Evolutionary conservation across 2,113 vertebrate species (phyloP).

Genomic region (Otolemur garnettii): DNA sequence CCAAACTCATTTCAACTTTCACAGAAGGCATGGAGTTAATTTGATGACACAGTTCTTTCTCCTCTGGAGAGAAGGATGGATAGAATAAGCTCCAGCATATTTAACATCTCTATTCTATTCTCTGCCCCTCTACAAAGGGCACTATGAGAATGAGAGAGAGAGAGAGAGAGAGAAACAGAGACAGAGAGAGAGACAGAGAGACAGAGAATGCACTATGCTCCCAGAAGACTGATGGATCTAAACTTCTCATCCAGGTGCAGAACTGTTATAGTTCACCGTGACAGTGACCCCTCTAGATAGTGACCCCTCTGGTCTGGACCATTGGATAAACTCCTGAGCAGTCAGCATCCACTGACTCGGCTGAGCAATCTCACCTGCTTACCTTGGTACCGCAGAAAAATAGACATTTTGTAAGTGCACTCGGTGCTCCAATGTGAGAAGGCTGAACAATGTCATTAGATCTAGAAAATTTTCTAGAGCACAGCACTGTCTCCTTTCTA

Average conservation of each 20-base stretch:
- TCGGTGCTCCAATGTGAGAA: not conserved
- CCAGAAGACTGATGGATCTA: accelerated
- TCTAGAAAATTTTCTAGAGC: not conserved
- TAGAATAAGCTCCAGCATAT: too few relatives aligned
- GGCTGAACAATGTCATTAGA: not conserved
- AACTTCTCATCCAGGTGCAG: not conserved
- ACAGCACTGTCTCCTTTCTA: too few relatives aligned
- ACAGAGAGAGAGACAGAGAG: too few relatives aligned
- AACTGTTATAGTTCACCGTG: too few relatives aligned
- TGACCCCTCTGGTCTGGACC: not conserved
- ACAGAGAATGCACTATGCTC: too few relatives aligned
- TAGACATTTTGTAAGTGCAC: not conserved
- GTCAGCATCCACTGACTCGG: too few relatives aligned
- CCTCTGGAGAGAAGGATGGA: not conserved
- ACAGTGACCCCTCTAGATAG: accelerated
- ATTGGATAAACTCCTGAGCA: accelerated
- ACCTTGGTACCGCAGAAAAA: not conserved
- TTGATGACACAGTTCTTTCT: not conserved
- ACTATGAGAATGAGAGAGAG: not conserved
- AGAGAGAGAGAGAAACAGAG: too few relatives aligned
- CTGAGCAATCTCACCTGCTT: not conserved
- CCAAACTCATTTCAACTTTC: not conserved
- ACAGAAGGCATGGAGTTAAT: not conserved
- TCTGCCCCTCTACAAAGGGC: not conserved
- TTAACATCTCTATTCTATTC: not conserved